Evolutionary conservation across 2,113 vertebrate genomes (phyloP).

Genomic region (Brienomyrus longianalis): DNA sequence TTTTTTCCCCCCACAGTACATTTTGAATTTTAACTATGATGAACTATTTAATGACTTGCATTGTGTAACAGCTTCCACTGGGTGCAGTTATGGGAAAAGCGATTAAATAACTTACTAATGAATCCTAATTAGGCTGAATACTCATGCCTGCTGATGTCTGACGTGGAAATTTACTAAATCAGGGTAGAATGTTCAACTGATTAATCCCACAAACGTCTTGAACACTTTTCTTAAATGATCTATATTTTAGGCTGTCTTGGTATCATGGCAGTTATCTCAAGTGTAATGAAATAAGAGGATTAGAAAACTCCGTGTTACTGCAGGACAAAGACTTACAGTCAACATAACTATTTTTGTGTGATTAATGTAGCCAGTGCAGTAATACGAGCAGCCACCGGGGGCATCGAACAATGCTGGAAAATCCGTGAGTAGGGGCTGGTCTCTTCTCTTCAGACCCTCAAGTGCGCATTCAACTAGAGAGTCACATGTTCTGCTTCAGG

Average conservation of each 20-base stretch:
- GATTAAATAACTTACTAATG: neutral
- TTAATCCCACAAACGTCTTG: neutral
- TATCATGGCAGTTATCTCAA: neutral
- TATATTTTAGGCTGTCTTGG: neutral
- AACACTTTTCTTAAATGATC: neutral
- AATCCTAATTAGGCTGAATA: neutral
- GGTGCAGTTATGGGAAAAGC: conserved; percentile 1
- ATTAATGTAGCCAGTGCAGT: neutral
- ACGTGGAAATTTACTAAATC: neutral
- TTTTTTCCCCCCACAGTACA: neutral
- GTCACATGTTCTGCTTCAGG: neutral
- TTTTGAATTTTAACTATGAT: neutral
- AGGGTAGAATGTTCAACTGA: neutral
- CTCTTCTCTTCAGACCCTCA: neutral
- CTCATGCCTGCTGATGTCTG: neutral
- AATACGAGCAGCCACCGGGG: neutral
- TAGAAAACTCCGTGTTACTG: neutral
- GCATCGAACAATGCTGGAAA: neutral
- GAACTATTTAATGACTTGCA: neutral
- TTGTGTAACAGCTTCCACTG: neutral
- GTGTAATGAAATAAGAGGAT: neutral
- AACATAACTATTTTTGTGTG: neutral
- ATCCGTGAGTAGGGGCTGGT: neutral
- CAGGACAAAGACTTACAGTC: neutral
- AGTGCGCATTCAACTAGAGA: neutral